Evolutionary conservation across 1,140 invertebrate genomes (phyloP).

Genomic region (Drosophila fuyamai): DNA sequence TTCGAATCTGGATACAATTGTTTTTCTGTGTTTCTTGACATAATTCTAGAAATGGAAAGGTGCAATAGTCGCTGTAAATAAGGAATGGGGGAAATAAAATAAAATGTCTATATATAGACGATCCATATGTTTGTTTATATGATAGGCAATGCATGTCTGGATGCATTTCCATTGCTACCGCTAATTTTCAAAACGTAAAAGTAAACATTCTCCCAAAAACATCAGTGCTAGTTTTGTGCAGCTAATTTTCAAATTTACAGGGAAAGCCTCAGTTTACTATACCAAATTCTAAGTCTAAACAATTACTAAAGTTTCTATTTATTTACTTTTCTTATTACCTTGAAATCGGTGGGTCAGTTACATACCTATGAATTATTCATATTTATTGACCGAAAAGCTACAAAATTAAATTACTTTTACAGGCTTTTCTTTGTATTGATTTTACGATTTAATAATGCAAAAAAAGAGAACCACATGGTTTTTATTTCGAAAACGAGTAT

Average conservation of each 20-base stretch:
- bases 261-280: background rate
- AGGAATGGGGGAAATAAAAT: slow-evolving; percentile 18
- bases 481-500: too few species aligned
- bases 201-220: slow-evolving; percentile 21
- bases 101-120: slow-evolving; percentile 23
- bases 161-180: background rate
- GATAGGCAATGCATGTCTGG: slow-evolving; percentile 12
- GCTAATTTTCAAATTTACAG: background rate
- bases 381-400: too few species aligned
- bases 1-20: background rate
- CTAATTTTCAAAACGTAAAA: slow-evolving; percentile 1
- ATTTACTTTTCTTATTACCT: slow-evolving; percentile 1
- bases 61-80: slow-evolving; percentile 2
- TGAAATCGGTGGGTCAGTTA: background rate
- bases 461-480: too few species aligned
- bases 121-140: slow-evolving; percentile 18
- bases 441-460: too few species aligned
- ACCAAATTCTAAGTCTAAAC: background rate
- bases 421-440: too few species aligned
- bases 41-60: slow-evolving; percentile 4
- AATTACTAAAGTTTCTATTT: background rate
- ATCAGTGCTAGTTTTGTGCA: too few species aligned
- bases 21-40: background rate
- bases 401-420: too few species aligned
- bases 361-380: background rate